These are phyloP conservation scores for Eulemur albifrons DNA, from an alignment of 2,797 vertebrate genomes.

Conservation along the genomic window DNA sequence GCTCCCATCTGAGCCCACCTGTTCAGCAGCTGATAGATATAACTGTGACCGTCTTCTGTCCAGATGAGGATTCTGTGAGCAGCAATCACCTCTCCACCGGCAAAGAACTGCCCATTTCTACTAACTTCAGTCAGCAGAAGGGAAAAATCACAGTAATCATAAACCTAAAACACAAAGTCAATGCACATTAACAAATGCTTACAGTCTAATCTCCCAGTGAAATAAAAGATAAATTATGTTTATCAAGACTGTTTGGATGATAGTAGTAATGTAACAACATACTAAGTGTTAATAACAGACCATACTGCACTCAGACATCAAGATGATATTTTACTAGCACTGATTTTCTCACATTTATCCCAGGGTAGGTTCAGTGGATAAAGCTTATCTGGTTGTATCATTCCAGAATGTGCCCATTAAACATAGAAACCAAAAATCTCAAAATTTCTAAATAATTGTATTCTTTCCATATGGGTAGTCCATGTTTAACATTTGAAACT, in stretches of 20 bases:
- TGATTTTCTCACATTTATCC: background rate
- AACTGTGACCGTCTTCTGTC: constrained; percentile 86
- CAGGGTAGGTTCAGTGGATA: background rate
- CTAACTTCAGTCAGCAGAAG: constrained; percentile 85
- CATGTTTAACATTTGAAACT: background rate
- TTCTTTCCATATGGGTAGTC: background rate
- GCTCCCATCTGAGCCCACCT: constrained; percentile 88
- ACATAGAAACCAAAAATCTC: background rate
- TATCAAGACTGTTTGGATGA: background rate
- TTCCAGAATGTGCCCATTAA: background rate
- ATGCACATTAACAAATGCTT: background rate
- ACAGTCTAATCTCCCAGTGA: background rate
- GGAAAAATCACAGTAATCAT: constrained; percentile 88
- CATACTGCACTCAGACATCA: background rate
- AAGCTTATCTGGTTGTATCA: background rate
- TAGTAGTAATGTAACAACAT: background rate
- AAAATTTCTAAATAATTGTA: background rate
- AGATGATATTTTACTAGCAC: background rate
- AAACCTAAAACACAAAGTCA: constrained; percentile 80
- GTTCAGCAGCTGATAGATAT: constrained; percentile 91
- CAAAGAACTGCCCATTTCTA: constrained; percentile 78
- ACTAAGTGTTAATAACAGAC: background rate
- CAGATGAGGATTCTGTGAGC: constrained; percentile 87
- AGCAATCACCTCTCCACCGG: constrained; percentile 87
- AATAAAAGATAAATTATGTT: background rate